Conservation (phyloP, 2,113 vertebrate genomes). For the Cettia cetti region DNA sequence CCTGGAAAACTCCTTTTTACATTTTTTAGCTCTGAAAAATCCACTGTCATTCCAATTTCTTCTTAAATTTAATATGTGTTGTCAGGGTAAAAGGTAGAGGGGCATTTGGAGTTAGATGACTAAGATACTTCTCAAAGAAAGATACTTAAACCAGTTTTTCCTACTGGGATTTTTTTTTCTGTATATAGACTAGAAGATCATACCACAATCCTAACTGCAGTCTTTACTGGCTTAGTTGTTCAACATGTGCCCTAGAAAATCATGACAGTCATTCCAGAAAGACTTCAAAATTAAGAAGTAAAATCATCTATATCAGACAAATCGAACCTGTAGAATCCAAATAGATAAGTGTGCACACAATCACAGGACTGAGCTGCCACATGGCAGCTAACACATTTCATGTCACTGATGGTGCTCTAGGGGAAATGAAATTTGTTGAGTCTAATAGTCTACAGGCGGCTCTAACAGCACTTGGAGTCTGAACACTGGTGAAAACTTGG, state of each 20-base stretch:
- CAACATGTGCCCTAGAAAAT: not conserved
- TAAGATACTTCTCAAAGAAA: not conserved
- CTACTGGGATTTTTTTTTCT: not conserved
- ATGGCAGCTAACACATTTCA: accelerated
- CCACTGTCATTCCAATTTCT: not conserved
- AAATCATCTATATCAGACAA: accelerated
- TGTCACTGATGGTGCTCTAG: not conserved
- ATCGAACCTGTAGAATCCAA: not conserved
- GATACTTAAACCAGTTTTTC: not conserved
- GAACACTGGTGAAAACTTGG: not conserved
- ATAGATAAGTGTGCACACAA: not conserved
- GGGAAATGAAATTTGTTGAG: not conserved
- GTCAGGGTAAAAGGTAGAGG: not conserved
- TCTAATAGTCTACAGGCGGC: not conserved
- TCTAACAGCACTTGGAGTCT: not conserved
- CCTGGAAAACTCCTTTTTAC: not conserved
- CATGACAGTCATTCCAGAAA: not conserved
- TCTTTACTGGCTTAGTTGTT: not conserved
- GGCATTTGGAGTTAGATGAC: not conserved
- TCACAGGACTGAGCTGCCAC: not conserved
- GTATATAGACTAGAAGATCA: not conserved
- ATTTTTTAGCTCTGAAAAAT: not conserved
- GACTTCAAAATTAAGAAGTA: not conserved
- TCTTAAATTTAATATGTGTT: not conserved
- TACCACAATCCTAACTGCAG: not conserved